Evolutionary conservation across 2,113 vertebrate species (phyloP).

Genomic region (Syngnathoides biaculeatus): DNA sequence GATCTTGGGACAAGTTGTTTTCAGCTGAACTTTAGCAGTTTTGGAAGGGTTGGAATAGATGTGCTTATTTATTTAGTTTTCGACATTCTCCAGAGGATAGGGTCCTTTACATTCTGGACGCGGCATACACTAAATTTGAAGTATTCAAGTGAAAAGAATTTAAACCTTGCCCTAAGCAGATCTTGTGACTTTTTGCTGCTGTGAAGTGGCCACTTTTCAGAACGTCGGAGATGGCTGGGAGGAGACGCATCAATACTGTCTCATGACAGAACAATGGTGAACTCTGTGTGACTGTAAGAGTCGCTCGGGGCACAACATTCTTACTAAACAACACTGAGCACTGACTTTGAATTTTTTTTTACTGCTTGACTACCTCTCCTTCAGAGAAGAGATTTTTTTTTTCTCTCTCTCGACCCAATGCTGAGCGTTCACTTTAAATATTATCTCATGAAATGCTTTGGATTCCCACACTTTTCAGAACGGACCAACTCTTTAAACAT

Average conservation of each 20-base stretch:
- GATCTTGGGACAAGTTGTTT: conserved; percentile 22
- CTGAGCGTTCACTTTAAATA: not conserved
- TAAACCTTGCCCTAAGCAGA: conserved; percentile 4
- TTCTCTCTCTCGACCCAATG: not conserved
- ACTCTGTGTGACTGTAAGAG: conserved; percentile 38
- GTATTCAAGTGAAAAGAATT: not conserved
- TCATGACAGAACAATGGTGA: conserved; percentile 60
- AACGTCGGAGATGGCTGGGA: conserved; percentile 26
- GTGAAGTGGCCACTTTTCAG: conserved; percentile 12
- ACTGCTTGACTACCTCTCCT: not conserved
- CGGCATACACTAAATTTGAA: conserved; percentile 8
- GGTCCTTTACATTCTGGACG: conserved; percentile 8
- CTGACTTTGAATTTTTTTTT: conserved; percentile 37
- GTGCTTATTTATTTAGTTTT: not conserved
- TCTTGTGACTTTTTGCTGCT: conserved; percentile 49
- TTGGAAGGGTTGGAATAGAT: not conserved
- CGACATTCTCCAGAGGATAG: not conserved
- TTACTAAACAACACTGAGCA: conserved; percentile 14
- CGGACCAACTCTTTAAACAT: not conserved
- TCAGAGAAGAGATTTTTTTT: not conserved
- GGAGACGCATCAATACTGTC: conserved; percentile 48
- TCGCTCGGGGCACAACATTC: conserved; percentile 26
- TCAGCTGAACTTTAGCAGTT: not conserved
- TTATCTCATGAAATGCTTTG: not conserved
- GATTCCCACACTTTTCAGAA: not conserved